These are phyloP conservation scores for Chelidonichthys spinosus DNA, from an alignment of 2,797 vertebrate genomes.

Conservation along the genomic window DNA sequence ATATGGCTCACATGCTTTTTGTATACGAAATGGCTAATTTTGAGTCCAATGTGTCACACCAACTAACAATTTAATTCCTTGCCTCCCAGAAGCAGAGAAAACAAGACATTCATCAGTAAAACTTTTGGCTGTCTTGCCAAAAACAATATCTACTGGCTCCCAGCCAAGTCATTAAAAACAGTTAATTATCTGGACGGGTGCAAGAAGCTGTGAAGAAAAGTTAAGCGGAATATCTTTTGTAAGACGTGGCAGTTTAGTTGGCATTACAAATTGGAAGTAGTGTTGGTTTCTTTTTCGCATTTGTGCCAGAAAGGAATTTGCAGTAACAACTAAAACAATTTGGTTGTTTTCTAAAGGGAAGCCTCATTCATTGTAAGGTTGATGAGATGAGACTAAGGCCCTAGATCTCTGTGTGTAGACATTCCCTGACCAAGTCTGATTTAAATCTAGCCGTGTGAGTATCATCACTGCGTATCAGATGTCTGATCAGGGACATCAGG, in stretches of 20 bases:
- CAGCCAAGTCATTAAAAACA: slow-evolving; percentile 40
- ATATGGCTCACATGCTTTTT: not conserved
- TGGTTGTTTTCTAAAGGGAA: not conserved
- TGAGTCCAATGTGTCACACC: not conserved
- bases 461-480: slow-evolving; percentile 2
- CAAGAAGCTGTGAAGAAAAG: slow-evolving; percentile 4
- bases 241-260: slow-evolving; percentile 3
- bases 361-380: not conserved
- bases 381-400: not conserved
- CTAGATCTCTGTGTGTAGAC: not conserved
- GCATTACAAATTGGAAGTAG: slow-evolving; percentile 8
- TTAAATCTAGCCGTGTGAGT: slow-evolving; percentile 10
- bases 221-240: slow-evolving; percentile 11
- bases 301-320: not conserved
- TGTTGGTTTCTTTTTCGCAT: not conserved
- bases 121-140: slow-evolving; percentile 7
- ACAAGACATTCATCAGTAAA: slow-evolving; percentile 18
- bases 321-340: not conserved
- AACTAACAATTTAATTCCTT: not conserved
- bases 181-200: slow-evolving; percentile 32
- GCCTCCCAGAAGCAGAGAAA: not conserved
- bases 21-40: not conserved
- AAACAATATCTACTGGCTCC: slow-evolving; percentile 10
- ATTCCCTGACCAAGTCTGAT: not conserved
- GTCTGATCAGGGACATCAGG: slow-evolving; percentile 17